Conservation (phyloP, 2,113 vertebrate genomes). For the Suricata suricatta region DNA sequence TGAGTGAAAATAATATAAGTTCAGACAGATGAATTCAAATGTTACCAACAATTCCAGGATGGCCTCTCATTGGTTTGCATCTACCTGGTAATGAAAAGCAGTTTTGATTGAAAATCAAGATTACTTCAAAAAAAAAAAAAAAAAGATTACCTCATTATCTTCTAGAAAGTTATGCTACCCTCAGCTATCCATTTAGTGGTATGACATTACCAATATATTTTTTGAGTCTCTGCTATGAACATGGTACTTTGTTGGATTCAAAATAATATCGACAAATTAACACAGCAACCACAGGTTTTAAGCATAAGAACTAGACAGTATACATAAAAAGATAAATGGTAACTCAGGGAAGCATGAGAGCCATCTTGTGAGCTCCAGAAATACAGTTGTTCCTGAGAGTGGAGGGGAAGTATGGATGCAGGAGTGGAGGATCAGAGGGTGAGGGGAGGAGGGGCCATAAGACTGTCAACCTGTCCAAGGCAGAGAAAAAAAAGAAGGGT, state of each 20-base stretch:
- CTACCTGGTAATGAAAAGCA: background rate
- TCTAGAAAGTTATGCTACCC: background rate
- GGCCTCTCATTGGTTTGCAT: background rate
- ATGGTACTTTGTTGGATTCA: background rate
- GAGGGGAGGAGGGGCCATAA: background rate
- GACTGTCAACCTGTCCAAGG: background rate
- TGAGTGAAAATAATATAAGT: background rate
- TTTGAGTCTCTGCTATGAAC: background rate
- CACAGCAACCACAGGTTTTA: background rate
- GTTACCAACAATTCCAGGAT: background rate
- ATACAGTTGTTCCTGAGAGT: background rate
- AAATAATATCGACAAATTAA: background rate
- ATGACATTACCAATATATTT: background rate
- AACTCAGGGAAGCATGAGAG: background rate
- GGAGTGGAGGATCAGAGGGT: background rate
- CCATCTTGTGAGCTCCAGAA: background rate
- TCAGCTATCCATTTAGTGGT: background rate
- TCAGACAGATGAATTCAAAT: background rate
- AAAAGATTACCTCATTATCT: background rate
- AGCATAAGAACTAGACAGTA: background rate
- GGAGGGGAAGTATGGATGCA: background rate
- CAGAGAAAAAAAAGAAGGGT: background rate
- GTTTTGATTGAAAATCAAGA: slow-evolving; percentile 34
- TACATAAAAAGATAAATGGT: slow-evolving; percentile 17
- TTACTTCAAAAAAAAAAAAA: background rate